phyloP scores from a whole-genome alignment of 2,113 vertebrate species.

The Sprattus sprattus region DNA sequence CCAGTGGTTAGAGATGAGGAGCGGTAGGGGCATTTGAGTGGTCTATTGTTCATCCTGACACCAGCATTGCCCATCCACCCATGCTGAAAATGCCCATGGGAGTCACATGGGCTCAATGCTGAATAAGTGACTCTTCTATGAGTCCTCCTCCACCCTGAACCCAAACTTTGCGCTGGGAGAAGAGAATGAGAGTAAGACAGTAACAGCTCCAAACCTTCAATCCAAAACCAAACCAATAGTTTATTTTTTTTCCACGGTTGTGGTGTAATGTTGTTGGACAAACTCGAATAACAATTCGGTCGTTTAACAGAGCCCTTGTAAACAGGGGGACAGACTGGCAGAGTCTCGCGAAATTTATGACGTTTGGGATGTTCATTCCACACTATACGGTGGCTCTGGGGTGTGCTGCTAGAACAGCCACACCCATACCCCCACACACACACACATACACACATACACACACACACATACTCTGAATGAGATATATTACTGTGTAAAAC shows the following conservation, averaged over 20 bases:
- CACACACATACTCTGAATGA: background rate
- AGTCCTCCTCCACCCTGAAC: background rate
- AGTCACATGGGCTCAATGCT: background rate
- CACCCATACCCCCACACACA: background rate
- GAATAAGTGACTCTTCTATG: background rate
- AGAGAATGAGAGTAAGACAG: background rate
- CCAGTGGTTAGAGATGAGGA: background rate
- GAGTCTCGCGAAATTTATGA: background rate
- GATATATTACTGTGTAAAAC: background rate
- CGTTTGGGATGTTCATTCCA: background rate
- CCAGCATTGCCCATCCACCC: slow-evolving; percentile 41
- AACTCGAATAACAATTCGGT: background rate
- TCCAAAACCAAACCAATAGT: background rate
- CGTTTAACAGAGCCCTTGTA: background rate
- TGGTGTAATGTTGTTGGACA: background rate
- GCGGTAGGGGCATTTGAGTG: background rate
- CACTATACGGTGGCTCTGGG: background rate
- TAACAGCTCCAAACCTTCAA: background rate
- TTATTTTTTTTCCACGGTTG: background rate
- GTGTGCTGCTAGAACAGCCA: background rate
- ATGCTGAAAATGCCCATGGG: slow-evolving; percentile 27
- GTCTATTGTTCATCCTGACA: slow-evolving; percentile 45
- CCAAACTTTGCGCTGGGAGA: background rate
- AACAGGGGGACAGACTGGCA: background rate
- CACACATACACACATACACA: slow-evolving; percentile 13